Percentiles rank a stretch among this genome's conserved stretches.
phyloP scores from a whole-genome alignment of 1,140 invertebrate species.

The Drosophila obscura region DNA sequence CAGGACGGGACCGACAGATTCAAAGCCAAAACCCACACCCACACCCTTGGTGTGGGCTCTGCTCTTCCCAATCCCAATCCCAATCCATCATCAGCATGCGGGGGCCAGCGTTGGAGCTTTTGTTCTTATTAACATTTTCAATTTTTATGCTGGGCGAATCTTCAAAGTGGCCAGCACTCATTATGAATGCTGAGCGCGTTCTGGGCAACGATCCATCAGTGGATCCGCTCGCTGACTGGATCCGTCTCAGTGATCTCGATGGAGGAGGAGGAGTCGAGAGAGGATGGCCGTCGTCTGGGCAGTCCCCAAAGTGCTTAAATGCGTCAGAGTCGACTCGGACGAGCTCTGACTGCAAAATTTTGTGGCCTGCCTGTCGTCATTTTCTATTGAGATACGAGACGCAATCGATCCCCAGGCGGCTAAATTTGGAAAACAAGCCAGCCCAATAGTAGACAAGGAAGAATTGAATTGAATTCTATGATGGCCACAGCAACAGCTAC shows the following conservation, averaged over 20 bases:
- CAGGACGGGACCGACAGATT: too few species aligned
- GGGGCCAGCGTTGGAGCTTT: slow-evolving; percentile 22
- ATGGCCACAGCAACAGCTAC: too few species aligned
- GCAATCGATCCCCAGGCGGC: background rate
- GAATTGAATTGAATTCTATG: slow-evolving; percentile 15
- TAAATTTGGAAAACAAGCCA: slow-evolving; percentile 26
- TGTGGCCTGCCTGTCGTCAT: slow-evolving; percentile 52
- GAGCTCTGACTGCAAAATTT: slow-evolving; percentile 55
- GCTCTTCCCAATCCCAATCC: background rate
- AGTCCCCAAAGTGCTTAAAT: slow-evolving; percentile 68
- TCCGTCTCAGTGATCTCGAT: slow-evolving; percentile 53
- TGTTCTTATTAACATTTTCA: slow-evolving; percentile 68
- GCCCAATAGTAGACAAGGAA: slow-evolving; percentile 41
- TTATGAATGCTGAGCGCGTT: slow-evolving; percentile 55
- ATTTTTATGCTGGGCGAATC: slow-evolving; percentile 48
- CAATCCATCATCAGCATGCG: slow-evolving; percentile 31
- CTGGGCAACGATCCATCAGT: slow-evolving; percentile 1
- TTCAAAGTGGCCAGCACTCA: slow-evolving; percentile 39
- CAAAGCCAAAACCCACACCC: too few species aligned
- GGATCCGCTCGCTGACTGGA: slow-evolving; percentile 56
- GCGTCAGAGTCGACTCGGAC: slow-evolving; percentile 49
- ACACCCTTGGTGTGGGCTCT: background rate
- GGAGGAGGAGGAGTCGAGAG: background rate
- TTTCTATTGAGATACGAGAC: slow-evolving; percentile 46
- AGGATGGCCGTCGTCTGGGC: slow-evolving; percentile 20